A percentile compares a stretch with the other conserved stretches of the same genome.
Evolutionary conservation across 1,140 invertebrate genomes (phyloP).

Genomic region (Macrocentrus cingulum): DNA sequence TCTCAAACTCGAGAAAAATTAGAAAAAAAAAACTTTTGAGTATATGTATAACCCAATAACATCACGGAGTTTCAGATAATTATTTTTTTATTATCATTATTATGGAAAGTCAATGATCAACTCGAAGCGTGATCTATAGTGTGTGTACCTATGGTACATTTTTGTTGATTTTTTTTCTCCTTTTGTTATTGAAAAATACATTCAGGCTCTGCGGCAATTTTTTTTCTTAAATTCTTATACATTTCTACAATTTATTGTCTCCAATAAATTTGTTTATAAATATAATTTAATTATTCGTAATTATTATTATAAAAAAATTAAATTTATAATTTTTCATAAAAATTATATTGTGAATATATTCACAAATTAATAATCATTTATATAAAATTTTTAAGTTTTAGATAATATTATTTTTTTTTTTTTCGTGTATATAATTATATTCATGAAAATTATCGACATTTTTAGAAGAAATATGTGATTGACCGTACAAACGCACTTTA

Average conservation of each 20-base stretch:
- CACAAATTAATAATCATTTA: not conserved
- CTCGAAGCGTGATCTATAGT: not conserved
- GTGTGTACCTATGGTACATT: constrained; percentile 13
- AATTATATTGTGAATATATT: not conserved
- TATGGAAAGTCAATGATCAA: constrained; percentile 12
- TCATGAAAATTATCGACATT: not conserved
- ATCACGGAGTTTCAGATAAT: constrained; percentile 14
- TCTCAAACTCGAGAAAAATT: not conserved
- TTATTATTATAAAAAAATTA: no score
- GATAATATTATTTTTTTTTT: no score
- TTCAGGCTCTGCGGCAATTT: constrained; percentile 22
- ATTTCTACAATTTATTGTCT: constrained; percentile 15
- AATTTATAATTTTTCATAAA: no score
- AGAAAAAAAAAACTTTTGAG: constrained; percentile 3
- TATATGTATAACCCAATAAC: constrained; percentile 15
- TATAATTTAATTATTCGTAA: no score
- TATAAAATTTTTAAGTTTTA: not conserved
- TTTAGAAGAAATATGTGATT: no score
- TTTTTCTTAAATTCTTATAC: constrained; percentile 5
- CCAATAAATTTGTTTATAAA: constrained; percentile 11
- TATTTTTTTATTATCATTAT: constrained; percentile 11
- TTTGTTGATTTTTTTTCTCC: constrained; percentile 22
- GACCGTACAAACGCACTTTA: not conserved
- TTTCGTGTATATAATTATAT: constrained; percentile 15
- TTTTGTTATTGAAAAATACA: constrained; percentile 13